Base-by-base conservation (phyloP, 2,888 invertebrate species). In the Sinopyrophorus schimmeli region DNA sequence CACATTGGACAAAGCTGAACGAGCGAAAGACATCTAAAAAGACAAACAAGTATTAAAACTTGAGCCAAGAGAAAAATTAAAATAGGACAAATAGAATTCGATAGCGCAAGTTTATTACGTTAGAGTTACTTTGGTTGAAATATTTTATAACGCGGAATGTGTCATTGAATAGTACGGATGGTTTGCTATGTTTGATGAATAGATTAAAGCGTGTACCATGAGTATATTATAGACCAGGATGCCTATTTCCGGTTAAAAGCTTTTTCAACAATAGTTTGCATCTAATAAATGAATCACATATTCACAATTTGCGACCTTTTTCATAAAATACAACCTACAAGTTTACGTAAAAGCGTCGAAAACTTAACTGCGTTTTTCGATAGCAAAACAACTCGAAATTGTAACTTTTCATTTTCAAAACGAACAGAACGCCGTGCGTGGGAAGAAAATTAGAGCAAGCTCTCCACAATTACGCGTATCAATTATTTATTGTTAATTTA, bases 101-200 rank as follows among this genome's bases (percentile, higher is more conserved):
- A 18, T 5, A 18, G 18, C 6, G 18, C 4, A 4, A 4, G 4
- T 18, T 18, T 4, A 5, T 18, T 18, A 18, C 18, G 18, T 24
- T 5, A n/a, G 9, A 24, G 6, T 3, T 24, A 3, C 4, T 18
- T 18, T 5, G 6, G 4, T 18, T 18, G 16, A 41, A 37, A 23
- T 20, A 17, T 38, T 39, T 39, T 40, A 30, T 41, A 28, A 47
- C 38, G 46, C 41, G 52, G 61, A 63, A 65, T 62, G 58, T 67
- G 66, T 65, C 65, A 66, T 63, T 67, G 67, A 60, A 60, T 55
- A 65, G 65, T 59, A 60, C 59, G 67, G 60, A 58, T 64, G 63
- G 61, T 40, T 62, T 58, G 59, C 59, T 59, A 57, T 65, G 61
- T 64, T 60, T 63, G 66, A 67, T 66, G 64, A 58, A 52, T 52